These are phyloP conservation scores for Echinometra lucunter DNA, from an alignment of 53 echinoderm and acorn worm genomes.

Conservation along the genomic window DNA sequence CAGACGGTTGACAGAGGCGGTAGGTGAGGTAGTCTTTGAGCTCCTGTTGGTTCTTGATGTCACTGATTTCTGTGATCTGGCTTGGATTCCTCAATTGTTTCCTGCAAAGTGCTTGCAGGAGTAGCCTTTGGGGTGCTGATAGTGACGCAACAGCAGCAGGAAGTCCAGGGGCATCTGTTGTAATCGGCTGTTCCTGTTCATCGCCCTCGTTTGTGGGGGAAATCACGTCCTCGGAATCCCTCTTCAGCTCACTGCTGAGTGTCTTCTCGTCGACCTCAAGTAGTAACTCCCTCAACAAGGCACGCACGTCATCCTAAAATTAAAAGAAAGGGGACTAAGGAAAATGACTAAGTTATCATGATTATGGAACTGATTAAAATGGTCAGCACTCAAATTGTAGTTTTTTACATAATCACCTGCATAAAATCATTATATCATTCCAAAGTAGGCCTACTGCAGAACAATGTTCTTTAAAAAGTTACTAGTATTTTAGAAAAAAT, in stretches of 20 bases:
- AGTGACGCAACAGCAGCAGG: neutral
- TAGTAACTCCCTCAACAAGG: neutral
- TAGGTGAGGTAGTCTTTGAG: constrained; percentile 44
- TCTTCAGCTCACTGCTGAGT: neutral
- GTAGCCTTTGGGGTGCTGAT: neutral
- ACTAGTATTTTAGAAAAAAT: too few relatives aligned
- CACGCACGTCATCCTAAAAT: neutral
- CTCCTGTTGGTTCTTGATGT: neutral
- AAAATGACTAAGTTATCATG: too few relatives aligned
- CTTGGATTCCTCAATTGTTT: neutral
- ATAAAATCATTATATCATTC: too few relatives aligned
- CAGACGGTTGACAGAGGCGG: constrained; percentile 19
- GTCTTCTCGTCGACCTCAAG: neutral
- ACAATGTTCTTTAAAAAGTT: too few relatives aligned
- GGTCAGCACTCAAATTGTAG: too few relatives aligned
- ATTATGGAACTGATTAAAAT: too few relatives aligned
- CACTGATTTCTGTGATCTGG: neutral
- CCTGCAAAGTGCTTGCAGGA: neutral
- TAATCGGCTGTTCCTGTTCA: neutral
- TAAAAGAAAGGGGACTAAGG: neutral
- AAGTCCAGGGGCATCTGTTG: neutral
- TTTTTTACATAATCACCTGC: too few relatives aligned
- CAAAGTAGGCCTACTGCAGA: too few relatives aligned
- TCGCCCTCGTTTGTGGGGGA: too few relatives aligned
- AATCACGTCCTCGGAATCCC: too few relatives aligned